These are phyloP conservation scores for Drosophila navojoa DNA, from an alignment of 1,140 invertebrate species.

Conservation along the genomic window DNA sequence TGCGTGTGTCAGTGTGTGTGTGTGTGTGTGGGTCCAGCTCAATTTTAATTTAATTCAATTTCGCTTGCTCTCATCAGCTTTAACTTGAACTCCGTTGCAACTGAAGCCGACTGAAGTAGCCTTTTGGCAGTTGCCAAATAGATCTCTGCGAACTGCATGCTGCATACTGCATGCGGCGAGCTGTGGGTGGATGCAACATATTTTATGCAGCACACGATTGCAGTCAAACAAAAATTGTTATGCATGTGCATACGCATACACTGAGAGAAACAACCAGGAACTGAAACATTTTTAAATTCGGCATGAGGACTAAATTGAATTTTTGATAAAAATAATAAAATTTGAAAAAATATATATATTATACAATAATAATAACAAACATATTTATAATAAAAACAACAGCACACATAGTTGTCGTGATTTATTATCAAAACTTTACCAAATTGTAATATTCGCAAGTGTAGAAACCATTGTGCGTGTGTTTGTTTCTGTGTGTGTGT, in stretches of 20 bases:
- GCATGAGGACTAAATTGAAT: too few species aligned
- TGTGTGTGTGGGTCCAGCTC: conserved; percentile 42
- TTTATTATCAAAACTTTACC: too few species aligned
- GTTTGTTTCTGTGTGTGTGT: background rate
- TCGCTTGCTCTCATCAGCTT: conserved; percentile 33
- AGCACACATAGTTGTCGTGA: too few species aligned
- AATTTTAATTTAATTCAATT: conserved; percentile 62
- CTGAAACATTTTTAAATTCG: too few species aligned
- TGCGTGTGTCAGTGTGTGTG: background rate
- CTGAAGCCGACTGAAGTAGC: background rate
- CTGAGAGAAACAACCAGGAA: background rate
- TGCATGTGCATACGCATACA: background rate
- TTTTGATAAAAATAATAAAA: too few species aligned
- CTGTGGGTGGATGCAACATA: conserved; percentile 20
- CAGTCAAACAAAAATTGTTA: conserved; percentile 23
- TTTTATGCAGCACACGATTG: conserved; percentile 45
- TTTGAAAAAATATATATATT: too few species aligned
- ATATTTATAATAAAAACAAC: too few species aligned
- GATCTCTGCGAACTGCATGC: too few species aligned
- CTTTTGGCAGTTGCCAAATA: background rate
- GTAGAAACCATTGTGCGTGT: background rate
- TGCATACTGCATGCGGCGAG: too few species aligned
- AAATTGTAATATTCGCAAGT: background rate
- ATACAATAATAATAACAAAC: too few species aligned
- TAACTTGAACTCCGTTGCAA: conserved; percentile 19